Percentiles rank a stretch among this genome's conserved stretches.
Evolutionary conservation across 2,113 vertebrate species (phyloP).

Genomic region (Trogon melanurus): DNA sequence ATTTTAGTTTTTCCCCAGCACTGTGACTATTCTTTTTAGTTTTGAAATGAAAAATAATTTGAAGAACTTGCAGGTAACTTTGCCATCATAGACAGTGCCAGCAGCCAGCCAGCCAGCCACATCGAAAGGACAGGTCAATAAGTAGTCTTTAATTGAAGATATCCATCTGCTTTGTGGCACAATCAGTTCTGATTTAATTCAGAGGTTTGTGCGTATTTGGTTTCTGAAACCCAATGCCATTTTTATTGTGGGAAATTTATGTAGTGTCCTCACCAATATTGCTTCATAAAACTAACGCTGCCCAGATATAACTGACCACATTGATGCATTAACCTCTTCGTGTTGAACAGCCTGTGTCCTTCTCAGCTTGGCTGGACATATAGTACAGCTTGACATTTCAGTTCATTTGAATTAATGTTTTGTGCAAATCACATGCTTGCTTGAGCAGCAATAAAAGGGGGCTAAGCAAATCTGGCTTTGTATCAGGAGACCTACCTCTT

Average conservation of each 20-base stretch:
- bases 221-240: conserved; percentile 43
- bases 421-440: conserved; percentile 68
- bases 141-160: conserved; percentile 34
- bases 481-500: conserved; percentile 59
- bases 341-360: not conserved
- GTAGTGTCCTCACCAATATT: not conserved
- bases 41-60: not conserved
- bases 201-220: conserved; percentile 7
- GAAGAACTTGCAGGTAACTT: not conserved
- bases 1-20: not conserved
- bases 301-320: not conserved
- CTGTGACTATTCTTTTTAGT: not conserved
- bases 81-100: not conserved
- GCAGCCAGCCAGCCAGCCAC: not conserved
- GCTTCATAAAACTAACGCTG: not conserved
- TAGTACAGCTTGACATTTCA: conserved; percentile 44
- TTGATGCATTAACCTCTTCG: conserved; percentile 15
- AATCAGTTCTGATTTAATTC: conserved; percentile 32
- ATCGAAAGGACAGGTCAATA: conserved; percentile 16
- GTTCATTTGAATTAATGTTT: conserved; percentile 59
- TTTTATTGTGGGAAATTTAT: not conserved
- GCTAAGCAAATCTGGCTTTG: conserved; percentile 68
- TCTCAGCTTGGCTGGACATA: not conserved
- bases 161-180: conserved; percentile 20
- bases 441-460: conserved; percentile 58